Conservation (phyloP, 2,113 vertebrate genomes). For the Xyliphius kryptos region DNA sequence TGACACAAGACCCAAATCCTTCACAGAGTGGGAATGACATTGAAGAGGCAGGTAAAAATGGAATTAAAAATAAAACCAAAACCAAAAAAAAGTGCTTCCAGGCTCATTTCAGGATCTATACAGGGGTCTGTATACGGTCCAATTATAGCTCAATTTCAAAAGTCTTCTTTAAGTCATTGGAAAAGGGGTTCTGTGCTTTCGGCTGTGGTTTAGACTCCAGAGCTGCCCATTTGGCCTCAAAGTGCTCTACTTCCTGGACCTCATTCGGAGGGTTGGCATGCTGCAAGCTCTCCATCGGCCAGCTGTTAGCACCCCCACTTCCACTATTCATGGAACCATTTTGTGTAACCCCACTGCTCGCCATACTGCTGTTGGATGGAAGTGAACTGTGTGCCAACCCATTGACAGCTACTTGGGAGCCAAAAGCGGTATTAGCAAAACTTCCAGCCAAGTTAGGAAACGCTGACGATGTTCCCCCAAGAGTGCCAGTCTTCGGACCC, state of each 20-base stretch:
- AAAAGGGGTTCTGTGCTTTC: constrained; percentile 76
- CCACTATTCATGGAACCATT: constrained; percentile 55
- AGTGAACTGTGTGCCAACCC: constrained; percentile 48
- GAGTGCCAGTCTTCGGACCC: constrained; percentile 59
- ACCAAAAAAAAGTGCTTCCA: constrained; percentile 33
- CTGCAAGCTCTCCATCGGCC: constrained; percentile 72
- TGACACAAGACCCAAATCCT: constrained; percentile 24
- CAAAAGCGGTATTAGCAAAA: constrained; percentile 51
- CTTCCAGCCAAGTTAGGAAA: constrained; percentile 47
- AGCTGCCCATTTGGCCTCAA: constrained; percentile 87
- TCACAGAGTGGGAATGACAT: background rate
- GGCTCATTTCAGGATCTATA: constrained; percentile 16
- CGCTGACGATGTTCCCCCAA: constrained; percentile 45
- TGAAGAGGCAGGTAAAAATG: constrained; percentile 24
- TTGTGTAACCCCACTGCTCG: constrained; percentile 51
- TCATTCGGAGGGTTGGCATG: constrained; percentile 47
- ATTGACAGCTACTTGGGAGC: constrained; percentile 51
- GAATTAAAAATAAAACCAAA: constrained; percentile 46
- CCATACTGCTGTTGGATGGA: constrained; percentile 39
- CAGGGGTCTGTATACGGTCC: constrained; percentile 16
- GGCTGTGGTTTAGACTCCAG: constrained; percentile 72
- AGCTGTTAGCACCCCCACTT: constrained; percentile 49
- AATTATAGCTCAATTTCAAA: constrained; percentile 86
- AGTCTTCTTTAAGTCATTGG: constrained; percentile 81
- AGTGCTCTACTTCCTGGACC: constrained; percentile 73